Conservation (phyloP, 2,797 vertebrate species). For the Myotis planiceps region DNA sequence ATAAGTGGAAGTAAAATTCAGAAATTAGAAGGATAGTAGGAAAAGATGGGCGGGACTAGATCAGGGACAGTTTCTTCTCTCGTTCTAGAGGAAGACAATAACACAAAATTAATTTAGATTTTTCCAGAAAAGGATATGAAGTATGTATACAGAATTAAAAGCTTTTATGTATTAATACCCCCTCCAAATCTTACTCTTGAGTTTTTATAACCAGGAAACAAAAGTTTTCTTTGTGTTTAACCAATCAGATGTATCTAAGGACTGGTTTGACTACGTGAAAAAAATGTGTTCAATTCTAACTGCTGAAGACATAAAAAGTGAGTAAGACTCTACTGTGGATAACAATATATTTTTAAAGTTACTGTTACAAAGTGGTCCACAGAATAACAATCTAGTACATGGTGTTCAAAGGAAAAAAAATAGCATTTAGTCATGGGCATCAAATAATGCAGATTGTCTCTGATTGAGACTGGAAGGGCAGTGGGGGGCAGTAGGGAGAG, state of each 20-base stretch:
- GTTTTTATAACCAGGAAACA: not conserved
- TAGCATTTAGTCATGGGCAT: not conserved
- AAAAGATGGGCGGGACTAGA: not conserved
- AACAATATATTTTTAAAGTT: not conserved
- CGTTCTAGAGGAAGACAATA: not conserved
- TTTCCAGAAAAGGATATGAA: not conserved
- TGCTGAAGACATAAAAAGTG: not conserved
- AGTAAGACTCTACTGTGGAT: not conserved
- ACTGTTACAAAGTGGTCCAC: not conserved
- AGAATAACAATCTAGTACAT: not conserved
- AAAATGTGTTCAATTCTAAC: not conserved
- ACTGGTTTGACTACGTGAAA: not conserved
- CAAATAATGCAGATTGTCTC: not conserved
- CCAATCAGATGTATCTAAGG: not conserved
- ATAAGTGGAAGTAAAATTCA: not conserved
- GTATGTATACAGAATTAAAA: not conserved
- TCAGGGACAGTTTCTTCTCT: slow-evolving; percentile 8
- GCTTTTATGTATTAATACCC: not conserved
- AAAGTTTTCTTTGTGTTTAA: not conserved
- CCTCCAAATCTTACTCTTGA: not conserved
- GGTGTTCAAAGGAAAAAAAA: not conserved
- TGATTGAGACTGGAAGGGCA: not conserved
- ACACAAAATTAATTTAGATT: not conserved
- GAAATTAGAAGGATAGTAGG: not conserved
- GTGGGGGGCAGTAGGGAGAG: not conserved